Evolutionary conservation across 2,888 invertebrate species (phyloP), one percentile per base, ranked within the genome.

Genomic region (Tineola bisselliella): DNA sequence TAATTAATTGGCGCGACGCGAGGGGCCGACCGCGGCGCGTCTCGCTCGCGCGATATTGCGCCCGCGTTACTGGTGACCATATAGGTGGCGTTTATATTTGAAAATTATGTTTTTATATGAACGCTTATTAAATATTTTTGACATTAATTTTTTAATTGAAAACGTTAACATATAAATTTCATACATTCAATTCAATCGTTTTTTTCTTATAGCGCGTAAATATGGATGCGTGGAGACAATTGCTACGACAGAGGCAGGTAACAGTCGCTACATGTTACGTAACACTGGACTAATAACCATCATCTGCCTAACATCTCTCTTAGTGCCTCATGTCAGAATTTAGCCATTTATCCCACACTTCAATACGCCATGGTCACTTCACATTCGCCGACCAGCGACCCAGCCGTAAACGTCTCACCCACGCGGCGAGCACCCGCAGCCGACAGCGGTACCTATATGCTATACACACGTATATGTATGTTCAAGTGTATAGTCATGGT

Each of bases 1-100:
- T 86, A 86, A 86, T 86, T 86, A 86, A 86, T 86, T 86, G 86
- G 84, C 83, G 82, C 84, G 83, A 86, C 86, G 84, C 84, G 81
- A 80, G 84, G 81, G 84, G 79, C 81, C 83, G 80, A 81, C 83
- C 84, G 81, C 84, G 82, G 77, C 81, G 79, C 79, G 82, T 79
- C 81, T 79, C 79, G 75, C 73, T 77, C 61, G 75, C 83, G 83
- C 83, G 81, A 81, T 78, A 77, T 77, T 78, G 82, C 81, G 79
- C 80, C 72, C 79, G 81, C 77, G 81, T 72, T 67, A 66, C 63
- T 5, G 62, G 68, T 67, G 63, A 25, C 71, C 65, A 70, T 25
- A 60, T 48, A 15, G 11, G 38, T 38, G n/a, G 2, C 3, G 38
- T 12, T 12, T 38, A 10, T 10, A 10, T 38, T 38, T 38, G 10